Evolutionary conservation across 2,113 vertebrate genomes (phyloP), one percentile per base, ranked within the genome.

Genomic region (Carollia perspicillata): DNA sequence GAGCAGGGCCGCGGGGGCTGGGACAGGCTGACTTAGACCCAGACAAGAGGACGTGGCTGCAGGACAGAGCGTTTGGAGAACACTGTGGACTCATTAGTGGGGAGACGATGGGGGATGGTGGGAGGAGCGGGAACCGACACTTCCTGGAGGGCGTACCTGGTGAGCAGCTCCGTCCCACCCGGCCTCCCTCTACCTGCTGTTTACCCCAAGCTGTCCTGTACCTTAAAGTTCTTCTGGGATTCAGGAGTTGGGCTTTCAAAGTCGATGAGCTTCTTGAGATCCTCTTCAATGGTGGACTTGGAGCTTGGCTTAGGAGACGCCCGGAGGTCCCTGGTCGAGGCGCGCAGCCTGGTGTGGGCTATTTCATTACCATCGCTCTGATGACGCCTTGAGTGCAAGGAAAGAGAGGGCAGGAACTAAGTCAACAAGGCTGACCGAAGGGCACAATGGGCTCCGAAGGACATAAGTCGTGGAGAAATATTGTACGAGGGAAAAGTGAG

Each of bases 261-360:
- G 89, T 99, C 98, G 6, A 98, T 98, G 95, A 99, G 97, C 94
- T 99, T 99, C 98, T 99, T 99, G 89, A 99, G 97, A n/a, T 99
- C 99, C 89, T 99, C 99, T 96, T 99, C 99, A 1, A 99, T 98
- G 0, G 99, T 99, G 86, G 99, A 99, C 96, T 99, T 99, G 84
- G 99, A 98, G 8, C 99, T 96, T 63, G 98, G 98, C 97, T 99
- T 99, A 0, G 99, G 99, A 9, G 99, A 99, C 2, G 98, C 98
- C 35, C 99, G 99, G 42, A 99, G 99, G 95, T 99, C 99, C 96
- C 99, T 98, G 0, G 99, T 99, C 10, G 99, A 99, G 5, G 99
- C 99, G 4, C 99, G 98, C 42, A 99, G 98, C 97, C 98, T 99
- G 95, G 98, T 98, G 95, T 96, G 99, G 58, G 99, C 97, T 84